A percentile compares a stretch with the other conserved stretches of the same genome.
Evolutionary conservation across 2,113 vertebrate species (phyloP).

Genomic region (Rhabdomys dilectus): DNA sequence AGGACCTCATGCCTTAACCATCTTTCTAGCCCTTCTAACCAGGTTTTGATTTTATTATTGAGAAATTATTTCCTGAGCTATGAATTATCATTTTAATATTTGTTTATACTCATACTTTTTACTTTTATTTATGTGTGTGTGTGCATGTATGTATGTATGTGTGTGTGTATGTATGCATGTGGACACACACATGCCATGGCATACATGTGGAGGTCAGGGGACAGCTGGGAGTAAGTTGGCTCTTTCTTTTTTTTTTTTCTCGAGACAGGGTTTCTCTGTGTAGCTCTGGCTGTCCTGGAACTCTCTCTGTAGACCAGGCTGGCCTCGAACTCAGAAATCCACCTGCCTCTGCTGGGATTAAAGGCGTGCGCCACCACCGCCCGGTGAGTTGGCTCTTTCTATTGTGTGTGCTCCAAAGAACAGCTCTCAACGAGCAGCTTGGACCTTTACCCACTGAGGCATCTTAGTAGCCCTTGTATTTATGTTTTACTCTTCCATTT

Average conservation of each 20-base stretch:
- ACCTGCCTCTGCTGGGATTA: too few species aligned
- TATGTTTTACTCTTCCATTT: not conserved
- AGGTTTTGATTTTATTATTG: not conserved
- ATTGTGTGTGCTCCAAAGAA: not conserved
- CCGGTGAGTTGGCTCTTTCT: too few species aligned
- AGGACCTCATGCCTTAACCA: not conserved
- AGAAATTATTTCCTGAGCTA: not conserved
- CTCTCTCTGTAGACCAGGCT: too few species aligned
- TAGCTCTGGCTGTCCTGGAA: too few species aligned
- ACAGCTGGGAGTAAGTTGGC: not conserved
- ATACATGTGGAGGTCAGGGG: too few species aligned
- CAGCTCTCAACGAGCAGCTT: too few species aligned
- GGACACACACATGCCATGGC: fast-evolving
- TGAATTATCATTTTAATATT: not conserved
- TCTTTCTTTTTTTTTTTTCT: too few species aligned
- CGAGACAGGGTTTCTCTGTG: too few species aligned
- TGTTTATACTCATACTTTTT: not conserved
- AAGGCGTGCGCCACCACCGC: too few species aligned
- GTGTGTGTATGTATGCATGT: not conserved
- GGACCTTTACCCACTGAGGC: not conserved
- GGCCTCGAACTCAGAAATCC: too few species aligned
- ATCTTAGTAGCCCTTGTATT: too few species aligned
- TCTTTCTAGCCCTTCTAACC: not conserved
- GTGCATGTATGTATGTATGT: not conserved
- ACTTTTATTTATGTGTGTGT: not conserved